These are phyloP conservation scores for Oreonectes daqikongensis DNA, from an alignment of 2,797 vertebrate genomes.

Conservation along the genomic window DNA sequence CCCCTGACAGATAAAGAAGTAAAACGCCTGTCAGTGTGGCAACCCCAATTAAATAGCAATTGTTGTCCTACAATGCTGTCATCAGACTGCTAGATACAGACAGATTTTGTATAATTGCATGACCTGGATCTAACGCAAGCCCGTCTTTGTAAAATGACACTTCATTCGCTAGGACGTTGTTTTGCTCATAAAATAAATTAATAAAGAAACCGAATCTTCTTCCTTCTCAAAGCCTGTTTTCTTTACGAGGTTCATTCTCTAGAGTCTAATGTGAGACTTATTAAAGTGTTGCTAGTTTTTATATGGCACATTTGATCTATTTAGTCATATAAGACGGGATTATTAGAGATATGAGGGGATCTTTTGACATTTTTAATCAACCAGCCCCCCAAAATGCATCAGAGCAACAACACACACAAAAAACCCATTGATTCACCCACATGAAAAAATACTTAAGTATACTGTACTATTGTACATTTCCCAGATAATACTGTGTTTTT, in stretches of 20 bases:
- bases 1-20: conserved; percentile 43
- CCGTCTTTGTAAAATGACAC: conserved; percentile 29
- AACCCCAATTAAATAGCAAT: conserved; percentile 50
- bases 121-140: conserved; percentile 23
- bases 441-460: too few relatives aligned
- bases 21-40: conserved; percentile 39
- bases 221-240: neutral
- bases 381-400: neutral
- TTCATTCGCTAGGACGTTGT: conserved; percentile 20
- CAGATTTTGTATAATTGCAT: conserved; percentile 43
- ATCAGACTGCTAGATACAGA: conserved; percentile 40
- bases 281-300: neutral
- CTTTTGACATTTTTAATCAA: neutral
- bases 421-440: neutral
- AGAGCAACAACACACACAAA: neutral
- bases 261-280: neutral
- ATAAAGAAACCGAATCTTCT: neutral
- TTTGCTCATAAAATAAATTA: conserved; percentile 11
- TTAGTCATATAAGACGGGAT: neutral
- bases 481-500: too few relatives aligned
- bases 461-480: too few relatives aligned
- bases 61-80: conserved; percentile 49
- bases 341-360: neutral
- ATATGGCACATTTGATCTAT: neutral
- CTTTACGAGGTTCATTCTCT: neutral